Base-by-base conservation (phyloP, 2,797 vertebrate genomes). In the Aythya fuligula region DNA sequence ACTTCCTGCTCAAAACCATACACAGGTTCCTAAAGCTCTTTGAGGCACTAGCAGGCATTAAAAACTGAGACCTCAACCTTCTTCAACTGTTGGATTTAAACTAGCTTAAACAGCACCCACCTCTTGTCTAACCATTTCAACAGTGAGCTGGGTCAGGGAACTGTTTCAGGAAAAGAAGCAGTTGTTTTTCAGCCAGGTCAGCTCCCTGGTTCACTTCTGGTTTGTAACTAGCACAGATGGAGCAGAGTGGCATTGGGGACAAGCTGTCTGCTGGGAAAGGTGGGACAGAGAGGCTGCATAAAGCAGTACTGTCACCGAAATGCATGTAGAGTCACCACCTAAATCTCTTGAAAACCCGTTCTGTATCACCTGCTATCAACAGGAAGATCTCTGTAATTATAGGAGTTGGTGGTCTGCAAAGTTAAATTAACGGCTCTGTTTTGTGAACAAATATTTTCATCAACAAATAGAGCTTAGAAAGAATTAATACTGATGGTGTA, bases 371-470 rank as follows among this genome's bases (percentile, higher is more conserved):
- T 87, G 86, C 94, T 94, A 76, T 79, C 90, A 92, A 16, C 71
- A 79, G 71, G 62, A 72, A 54, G 56, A 64, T 76, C 79, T 73
- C 69, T 19, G 5, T 19, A 70, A 82, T 72, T 25, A 21, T 3
- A 9, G 36, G 30, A 30, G 6, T 9, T 76, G 58, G 38, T 53
- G 51, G 47, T 27, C 83, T 66, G 41, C 39, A 73, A 74, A 65
- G 43, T 5, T 45, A n/a, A 87, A 78, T 54, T 74, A 87, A 60
- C 38, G 51, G 28, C 71, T 83, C 28, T 11, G 0, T 78, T 92
- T 94, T 91, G 66, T 91, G 56, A 81, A 77, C 58, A 91, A 83
- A 27, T 51, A 53, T 10, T 45, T 93, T 93, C 39, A 87, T 49
- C 60, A 65, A 64, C 56, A 89, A 85, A 69, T 56, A 82, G 17